Evolutionary conservation across 2,113 vertebrate species (phyloP).

Genomic region (Ageneiosus marmoratus): DNA sequence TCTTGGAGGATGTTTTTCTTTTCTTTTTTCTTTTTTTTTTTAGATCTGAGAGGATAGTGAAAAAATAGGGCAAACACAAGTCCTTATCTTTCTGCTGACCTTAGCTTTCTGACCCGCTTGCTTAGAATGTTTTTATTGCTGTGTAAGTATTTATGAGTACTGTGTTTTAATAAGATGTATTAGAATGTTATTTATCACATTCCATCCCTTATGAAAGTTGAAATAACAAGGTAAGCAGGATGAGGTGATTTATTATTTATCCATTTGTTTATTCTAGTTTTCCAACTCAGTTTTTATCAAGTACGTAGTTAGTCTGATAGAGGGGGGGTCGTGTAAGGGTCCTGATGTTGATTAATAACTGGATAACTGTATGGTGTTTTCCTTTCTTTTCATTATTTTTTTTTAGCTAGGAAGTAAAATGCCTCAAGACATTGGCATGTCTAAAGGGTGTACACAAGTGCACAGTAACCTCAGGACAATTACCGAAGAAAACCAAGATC

Average conservation of each 20-base stretch:
- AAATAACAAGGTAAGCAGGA: background rate
- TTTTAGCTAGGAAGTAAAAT: constrained; percentile 16
- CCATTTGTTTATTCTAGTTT: background rate
- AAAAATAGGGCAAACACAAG: constrained; percentile 41
- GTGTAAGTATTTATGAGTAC: constrained; percentile 2
- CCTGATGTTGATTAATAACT: constrained; percentile 33
- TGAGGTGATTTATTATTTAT: too few species aligned
- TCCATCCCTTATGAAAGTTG: background rate
- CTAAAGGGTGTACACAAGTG: constrained; percentile 3
- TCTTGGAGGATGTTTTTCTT: background rate
- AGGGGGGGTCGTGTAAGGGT: background rate
- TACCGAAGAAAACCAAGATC: constrained; percentile 24
- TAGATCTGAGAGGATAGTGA: constrained; percentile 29
- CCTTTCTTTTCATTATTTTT: background rate
- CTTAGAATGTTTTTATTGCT: background rate
- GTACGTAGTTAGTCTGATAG: background rate
- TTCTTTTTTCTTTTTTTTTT: constrained; percentile 13
- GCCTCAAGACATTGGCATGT: background rate
- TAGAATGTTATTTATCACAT: background rate
- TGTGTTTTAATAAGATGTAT: background rate
- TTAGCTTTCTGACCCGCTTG: constrained; percentile 52
- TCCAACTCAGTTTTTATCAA: background rate
- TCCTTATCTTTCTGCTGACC: constrained; percentile 46
- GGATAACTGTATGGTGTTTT: constrained; percentile 16
- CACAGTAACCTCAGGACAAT: constrained; percentile 12